Conservation (phyloP, 2,888 invertebrate species). For the Geotrupes spiniger region DNA sequence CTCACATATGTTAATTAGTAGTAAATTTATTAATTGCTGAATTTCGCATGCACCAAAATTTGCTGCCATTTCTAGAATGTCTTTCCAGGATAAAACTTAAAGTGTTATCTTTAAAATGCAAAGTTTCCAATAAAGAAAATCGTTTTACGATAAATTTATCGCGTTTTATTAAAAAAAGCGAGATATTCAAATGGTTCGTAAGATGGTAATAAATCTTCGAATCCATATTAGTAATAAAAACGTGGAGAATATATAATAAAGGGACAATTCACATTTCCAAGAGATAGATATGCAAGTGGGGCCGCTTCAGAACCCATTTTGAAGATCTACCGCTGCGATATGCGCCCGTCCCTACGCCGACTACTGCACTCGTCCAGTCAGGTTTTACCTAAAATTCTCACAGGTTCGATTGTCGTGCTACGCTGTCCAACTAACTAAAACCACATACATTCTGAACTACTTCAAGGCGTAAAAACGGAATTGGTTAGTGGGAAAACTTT, state of each 20-base stretch:
- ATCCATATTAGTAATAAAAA: slow-evolving; percentile 38
- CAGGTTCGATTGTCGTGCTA: slow-evolving; percentile 4
- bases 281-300: slow-evolving; percentile 36
- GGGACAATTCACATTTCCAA: slow-evolving; percentile 34
- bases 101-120: no score
- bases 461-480: slow-evolving; percentile 28
- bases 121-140: no score
- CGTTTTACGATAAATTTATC: no score
- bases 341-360: slow-evolving; percentile 20
- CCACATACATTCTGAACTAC: slow-evolving; percentile 26
- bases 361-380: background rate
- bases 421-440: slow-evolving; percentile 15
- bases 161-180: slow-evolving; percentile 3
- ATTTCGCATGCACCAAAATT: no score
- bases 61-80: no score
- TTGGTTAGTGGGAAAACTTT: slow-evolving; percentile 23
- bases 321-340: slow-evolving; percentile 36
- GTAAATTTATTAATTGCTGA: no score
- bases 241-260: slow-evolving; percentile 37
- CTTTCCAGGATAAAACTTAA: no score
- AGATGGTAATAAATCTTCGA: slow-evolving; percentile 32
- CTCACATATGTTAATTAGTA: no score
- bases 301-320: slow-evolving; percentile 35
- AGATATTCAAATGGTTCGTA: background rate
- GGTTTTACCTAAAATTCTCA: background rate